A percentile compares a stretch with the other conserved stretches of the same genome.
phyloP scores from a whole-genome alignment of 2,113 vertebrate genomes.

The Neotoma lepida region DNA sequence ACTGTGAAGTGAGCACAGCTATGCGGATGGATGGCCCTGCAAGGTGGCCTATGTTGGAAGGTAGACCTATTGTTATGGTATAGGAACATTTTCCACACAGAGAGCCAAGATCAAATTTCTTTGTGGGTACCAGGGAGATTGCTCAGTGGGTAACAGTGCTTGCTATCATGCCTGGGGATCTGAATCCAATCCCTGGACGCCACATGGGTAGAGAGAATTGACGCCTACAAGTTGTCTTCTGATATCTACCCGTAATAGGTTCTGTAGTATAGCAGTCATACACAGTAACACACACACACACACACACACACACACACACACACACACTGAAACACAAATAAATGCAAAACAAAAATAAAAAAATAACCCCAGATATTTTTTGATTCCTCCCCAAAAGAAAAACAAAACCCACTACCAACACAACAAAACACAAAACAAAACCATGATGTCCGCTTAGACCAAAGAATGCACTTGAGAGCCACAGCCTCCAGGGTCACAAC shows the following conservation, averaged over 20 bases:
- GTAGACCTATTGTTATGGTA: too few species aligned
- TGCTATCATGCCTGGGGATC: background rate
- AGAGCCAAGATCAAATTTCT: background rate
- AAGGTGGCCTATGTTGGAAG: too few species aligned
- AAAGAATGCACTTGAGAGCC: background rate
- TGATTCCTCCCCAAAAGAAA: background rate
- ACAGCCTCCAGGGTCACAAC: background rate
- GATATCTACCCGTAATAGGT: background rate
- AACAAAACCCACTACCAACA: too few species aligned
- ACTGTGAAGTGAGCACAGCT: background rate
- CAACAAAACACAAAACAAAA: too few species aligned
- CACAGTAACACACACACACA: background rate
- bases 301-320: background rate
- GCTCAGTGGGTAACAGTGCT: too few species aligned
- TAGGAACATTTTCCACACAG: background rate
- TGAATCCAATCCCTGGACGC: background rate
- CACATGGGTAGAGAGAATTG: background rate
- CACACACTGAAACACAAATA: background rate
- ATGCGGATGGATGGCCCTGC: too few species aligned
- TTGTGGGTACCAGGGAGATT: background rate
- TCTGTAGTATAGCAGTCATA: background rate
- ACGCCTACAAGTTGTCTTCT: background rate
- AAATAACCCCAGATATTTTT: background rate
- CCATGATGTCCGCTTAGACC: too few species aligned
- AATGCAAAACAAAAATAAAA: background rate